Conservation (phyloP, 2,113 vertebrate species). For the Elanus axillaris region DNA sequence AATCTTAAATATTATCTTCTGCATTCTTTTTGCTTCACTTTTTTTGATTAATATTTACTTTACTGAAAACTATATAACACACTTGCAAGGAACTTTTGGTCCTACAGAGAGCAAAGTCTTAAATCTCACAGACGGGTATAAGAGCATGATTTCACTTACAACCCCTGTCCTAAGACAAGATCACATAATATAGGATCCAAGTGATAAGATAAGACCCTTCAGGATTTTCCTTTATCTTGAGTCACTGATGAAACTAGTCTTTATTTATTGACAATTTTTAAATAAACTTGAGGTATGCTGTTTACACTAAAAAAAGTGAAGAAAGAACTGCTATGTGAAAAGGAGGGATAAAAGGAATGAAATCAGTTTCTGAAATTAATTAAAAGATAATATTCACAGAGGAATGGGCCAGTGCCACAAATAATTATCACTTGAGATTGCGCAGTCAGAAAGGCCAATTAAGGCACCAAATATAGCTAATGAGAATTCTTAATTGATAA, state of each 20-base stretch:
- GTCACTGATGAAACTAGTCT: background rate
- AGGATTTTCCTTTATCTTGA: background rate
- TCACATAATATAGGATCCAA: background rate
- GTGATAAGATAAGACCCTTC: background rate
- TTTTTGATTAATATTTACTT: background rate
- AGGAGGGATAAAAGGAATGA: slow-evolving; percentile 11
- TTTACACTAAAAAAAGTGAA: background rate
- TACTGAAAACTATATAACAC: background rate
- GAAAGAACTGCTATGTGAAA: slow-evolving; percentile 29
- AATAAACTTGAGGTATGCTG: background rate
- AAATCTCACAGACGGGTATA: background rate
- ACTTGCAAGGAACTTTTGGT: background rate
- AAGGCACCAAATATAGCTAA: slow-evolving; percentile 64
- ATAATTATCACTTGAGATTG: slow-evolving; percentile 72
- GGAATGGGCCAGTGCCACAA: slow-evolving; percentile 44
- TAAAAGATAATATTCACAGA: slow-evolving; percentile 70
- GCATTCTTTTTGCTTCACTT: background rate
- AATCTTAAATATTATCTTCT: background rate
- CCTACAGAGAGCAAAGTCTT: background rate
- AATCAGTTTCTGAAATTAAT: slow-evolving; percentile 65
- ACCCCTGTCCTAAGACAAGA: background rate
- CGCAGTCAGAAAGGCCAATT: slow-evolving; percentile 62
- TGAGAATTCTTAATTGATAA: slow-evolving; percentile 71
- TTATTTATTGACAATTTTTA: slow-evolving; percentile 34
- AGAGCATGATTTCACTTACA: background rate